Evolutionary conservation across 2,797 vertebrate species (phyloP).

Genomic region (Melanotaenia nigrans): DNA sequence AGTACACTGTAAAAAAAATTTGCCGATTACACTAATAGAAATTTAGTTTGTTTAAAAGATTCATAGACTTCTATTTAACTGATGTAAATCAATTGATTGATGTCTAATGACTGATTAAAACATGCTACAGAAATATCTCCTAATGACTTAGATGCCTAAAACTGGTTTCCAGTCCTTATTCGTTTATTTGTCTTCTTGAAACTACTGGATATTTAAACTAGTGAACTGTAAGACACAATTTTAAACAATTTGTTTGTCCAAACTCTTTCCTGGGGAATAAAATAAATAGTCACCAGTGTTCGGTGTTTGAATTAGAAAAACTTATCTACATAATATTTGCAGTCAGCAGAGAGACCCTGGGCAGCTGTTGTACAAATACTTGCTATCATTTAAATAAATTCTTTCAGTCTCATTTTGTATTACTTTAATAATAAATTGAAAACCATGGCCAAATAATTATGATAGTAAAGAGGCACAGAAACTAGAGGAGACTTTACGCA

Average conservation of each 20-base stretch:
- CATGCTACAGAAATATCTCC: constrained; percentile 38
- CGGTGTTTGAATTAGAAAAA: constrained; percentile 17
- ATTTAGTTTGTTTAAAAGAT: constrained; percentile 36
- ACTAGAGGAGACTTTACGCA: constrained; percentile 8
- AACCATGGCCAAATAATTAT: constrained; percentile 39
- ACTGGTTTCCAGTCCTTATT: constrained; percentile 12
- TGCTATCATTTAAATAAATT: constrained; percentile 36
- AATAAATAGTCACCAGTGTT: constrained; percentile 14
- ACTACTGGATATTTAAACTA: constrained; percentile 21
- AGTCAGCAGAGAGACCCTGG: constrained; percentile 38
- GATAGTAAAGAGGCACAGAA: constrained; percentile 10
- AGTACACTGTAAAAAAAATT: constrained; percentile 6
- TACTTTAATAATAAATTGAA: constrained; percentile 54
- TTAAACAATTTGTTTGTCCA: not conserved
- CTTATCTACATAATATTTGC: constrained; percentile 36
- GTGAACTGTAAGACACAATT: constrained; percentile 1
- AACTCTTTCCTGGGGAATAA: constrained; percentile 10
- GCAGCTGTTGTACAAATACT: constrained; percentile 37
- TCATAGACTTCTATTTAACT: constrained; percentile 45
- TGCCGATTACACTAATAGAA: constrained; percentile 19
- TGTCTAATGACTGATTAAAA: too few species aligned
- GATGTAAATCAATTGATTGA: not conserved
- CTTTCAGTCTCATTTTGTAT: constrained; percentile 38
- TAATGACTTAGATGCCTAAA: constrained; percentile 1
- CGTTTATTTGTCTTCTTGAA: constrained; percentile 8